Evolutionary conservation across 2,113 vertebrate genomes (phyloP).

Genomic region (Crotalus tigris): DNA sequence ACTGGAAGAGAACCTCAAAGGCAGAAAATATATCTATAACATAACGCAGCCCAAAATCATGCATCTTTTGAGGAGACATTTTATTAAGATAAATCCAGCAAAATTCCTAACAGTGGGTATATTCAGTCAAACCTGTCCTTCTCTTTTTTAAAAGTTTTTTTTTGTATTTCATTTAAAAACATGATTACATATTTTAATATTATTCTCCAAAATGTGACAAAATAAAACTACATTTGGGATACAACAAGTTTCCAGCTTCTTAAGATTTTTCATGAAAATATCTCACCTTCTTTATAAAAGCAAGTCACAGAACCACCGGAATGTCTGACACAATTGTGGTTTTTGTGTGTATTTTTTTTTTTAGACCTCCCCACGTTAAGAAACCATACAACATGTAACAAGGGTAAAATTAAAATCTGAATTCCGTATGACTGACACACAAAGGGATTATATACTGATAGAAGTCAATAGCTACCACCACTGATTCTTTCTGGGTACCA

Average conservation of each 20-base stretch:
- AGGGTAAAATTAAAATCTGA: constrained; percentile 69
- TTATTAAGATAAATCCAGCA: constrained; percentile 77
- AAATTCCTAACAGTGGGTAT: constrained; percentile 73
- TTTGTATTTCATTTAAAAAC: constrained; percentile 70
- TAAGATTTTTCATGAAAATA: constrained; percentile 74
- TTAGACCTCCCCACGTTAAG: constrained; percentile 66
- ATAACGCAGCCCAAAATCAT: constrained; percentile 57
- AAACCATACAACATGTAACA: constrained; percentile 67
- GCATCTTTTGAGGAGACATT: constrained; percentile 68
- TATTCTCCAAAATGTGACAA: constrained; percentile 63
- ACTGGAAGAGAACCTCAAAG: too few relatives aligned
- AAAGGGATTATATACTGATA: constrained; percentile 66
- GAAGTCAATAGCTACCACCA: constrained; percentile 73
- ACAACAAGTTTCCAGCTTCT: constrained; percentile 69
- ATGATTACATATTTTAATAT: constrained; percentile 62
- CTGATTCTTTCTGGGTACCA: constrained; percentile 71
- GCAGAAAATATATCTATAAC: constrained; percentile 10
- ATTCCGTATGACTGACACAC: constrained; percentile 71
- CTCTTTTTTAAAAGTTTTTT: constrained; percentile 62
- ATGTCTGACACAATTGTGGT: constrained; percentile 64
- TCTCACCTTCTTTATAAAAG: constrained; percentile 75
- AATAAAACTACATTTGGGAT: constrained; percentile 73
- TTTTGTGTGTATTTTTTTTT: constrained; percentile 31
- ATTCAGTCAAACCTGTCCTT: constrained; percentile 68
- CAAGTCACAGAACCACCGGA: constrained; percentile 70